Evolutionary conservation across 1,140 invertebrate genomes (phyloP), one percentile per base, ranked within the genome.

Genomic region (Spodoptera frugiperda): DNA sequence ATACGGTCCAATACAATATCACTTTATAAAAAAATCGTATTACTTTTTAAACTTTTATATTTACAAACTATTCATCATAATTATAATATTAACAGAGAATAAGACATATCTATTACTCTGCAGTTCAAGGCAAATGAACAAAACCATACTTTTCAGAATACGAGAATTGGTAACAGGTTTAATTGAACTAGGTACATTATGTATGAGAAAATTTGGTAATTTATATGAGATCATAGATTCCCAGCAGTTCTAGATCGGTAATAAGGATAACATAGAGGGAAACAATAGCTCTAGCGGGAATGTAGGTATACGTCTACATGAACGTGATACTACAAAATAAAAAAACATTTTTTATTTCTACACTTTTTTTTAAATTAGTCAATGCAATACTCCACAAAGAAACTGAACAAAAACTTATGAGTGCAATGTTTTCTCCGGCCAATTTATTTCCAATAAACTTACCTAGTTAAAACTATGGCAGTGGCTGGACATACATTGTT

Each of bases 381-480:
- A 53, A 53, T 17, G 12, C 9, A 73, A 51, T 73, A 49, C 61
- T 59, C 61, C 30, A 61, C 19, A 61, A 33, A 33, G 48, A 48
- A 19, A 57, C 17, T 46, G n/a, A 25, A 59, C 17, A 14, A 54
- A 55, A 55, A 19, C 14, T 46, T 8, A 63, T 17, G n/a, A 46
- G 17, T 49, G 63, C 46, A 46, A 17, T 44, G 17, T 44, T 21
- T 72, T 57, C 68, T 49, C 17, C 19, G 54, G 57, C n/a, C 51
- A 68, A 71, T 57, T 65, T 19, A 77, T 70, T 67, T 76, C 44
- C 19, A 61, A 49, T 65, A 72, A 82, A 80, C 76, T 80, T 82
- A 83, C 78, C 71, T 84, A 87, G 78, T 84, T 90, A 86, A 85
- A 85, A 82, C 87, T 90, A 91, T 89, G 89, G 88, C 88, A 91